These are phyloP conservation scores for Crambe crambe DNA, from an alignment of 37 sponge, comb jelly and placozoan species.

Conservation along the genomic window DNA sequence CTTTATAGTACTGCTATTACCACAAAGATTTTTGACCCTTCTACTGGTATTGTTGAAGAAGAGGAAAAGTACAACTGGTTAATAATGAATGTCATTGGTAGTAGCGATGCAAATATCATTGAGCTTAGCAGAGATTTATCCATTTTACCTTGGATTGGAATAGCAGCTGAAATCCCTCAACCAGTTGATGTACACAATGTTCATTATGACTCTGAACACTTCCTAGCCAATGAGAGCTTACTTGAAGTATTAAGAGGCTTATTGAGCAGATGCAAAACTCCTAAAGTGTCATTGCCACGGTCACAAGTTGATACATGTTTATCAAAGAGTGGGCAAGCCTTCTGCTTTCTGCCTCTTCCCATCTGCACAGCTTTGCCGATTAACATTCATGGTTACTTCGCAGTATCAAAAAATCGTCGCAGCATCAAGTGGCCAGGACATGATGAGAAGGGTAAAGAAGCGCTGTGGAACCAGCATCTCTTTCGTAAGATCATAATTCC, in stretches of 20 bases:
- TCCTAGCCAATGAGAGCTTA: too few relatives aligned
- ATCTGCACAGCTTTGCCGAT: constrained; percentile 58
- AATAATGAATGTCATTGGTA: constrained; percentile 57
- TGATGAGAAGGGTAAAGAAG: constrained; percentile 69
- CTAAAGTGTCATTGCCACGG: constrained; percentile 1
- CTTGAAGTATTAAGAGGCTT: too few relatives aligned
- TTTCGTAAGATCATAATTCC: constrained; percentile 36
- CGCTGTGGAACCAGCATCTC: constrained; percentile 71
- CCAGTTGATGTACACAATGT: neutral
- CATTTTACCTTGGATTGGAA: constrained; percentile 74
- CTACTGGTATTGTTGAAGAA: too few relatives aligned
- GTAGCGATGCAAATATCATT: neutral
- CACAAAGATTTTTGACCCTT: too few relatives aligned
- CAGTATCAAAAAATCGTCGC: constrained; percentile 66
- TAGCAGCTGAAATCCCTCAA: constrained; percentile 52
- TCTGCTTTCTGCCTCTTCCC: constrained; percentile 88
- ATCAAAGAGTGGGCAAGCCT: constrained; percentile 50
- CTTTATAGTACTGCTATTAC: neutral
- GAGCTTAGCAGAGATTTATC: constrained; percentile 30
- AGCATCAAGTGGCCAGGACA: constrained; percentile 79
- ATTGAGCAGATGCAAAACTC: neutral
- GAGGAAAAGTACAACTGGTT: constrained; percentile 38
- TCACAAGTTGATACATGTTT: neutral
- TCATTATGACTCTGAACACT: neutral
- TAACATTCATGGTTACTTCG: constrained; percentile 83